Conservation (phyloP, 2,113 vertebrate species). For the Brachyistius frenatus region DNA sequence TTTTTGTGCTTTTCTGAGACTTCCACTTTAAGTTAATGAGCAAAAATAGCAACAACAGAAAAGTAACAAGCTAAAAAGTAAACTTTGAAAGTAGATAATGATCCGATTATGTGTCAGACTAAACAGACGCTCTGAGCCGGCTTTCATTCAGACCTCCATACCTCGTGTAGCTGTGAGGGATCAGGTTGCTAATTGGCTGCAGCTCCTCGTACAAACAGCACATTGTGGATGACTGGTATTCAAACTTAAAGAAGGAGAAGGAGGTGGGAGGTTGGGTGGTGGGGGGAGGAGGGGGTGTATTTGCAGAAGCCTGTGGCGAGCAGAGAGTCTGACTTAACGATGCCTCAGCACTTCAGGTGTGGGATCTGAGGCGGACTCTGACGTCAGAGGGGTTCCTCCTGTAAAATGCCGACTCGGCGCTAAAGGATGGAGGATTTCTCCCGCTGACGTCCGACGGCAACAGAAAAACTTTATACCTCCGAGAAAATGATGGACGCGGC, state of each 20-base stretch:
- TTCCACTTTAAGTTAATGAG: neutral
- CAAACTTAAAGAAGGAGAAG: neutral
- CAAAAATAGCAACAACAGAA: neutral
- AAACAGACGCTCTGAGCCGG: neutral
- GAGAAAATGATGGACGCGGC: neutral
- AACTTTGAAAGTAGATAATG: neutral
- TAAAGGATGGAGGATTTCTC: constrained; percentile 32
- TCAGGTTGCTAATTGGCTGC: constrained; percentile 65
- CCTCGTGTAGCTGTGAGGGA: constrained; percentile 10
- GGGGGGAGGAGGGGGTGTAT: constrained; percentile 34
- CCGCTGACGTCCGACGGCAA: constrained; percentile 1
- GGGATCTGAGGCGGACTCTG: constrained; percentile 58
- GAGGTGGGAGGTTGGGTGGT: neutral
- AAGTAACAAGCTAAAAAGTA: neutral
- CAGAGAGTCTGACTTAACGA: constrained; percentile 27
- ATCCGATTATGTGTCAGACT: constrained; percentile 6
- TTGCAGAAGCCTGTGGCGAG: constrained; percentile 39
- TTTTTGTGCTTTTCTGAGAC: neutral
- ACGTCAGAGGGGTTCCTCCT: constrained; percentile 36
- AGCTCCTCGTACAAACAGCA: constrained; percentile 64
- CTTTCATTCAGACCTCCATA: constrained; percentile 1
- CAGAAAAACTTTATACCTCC: constrained; percentile 29
- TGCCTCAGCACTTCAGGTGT: constrained; percentile 58
- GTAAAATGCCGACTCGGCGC: neutral
- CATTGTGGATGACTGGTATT: constrained; percentile 58